Evolutionary conservation across 2,113 vertebrate species (phyloP), one percentile per base, ranked within the genome.

Genomic region (Clarias macrocephalus): DNA sequence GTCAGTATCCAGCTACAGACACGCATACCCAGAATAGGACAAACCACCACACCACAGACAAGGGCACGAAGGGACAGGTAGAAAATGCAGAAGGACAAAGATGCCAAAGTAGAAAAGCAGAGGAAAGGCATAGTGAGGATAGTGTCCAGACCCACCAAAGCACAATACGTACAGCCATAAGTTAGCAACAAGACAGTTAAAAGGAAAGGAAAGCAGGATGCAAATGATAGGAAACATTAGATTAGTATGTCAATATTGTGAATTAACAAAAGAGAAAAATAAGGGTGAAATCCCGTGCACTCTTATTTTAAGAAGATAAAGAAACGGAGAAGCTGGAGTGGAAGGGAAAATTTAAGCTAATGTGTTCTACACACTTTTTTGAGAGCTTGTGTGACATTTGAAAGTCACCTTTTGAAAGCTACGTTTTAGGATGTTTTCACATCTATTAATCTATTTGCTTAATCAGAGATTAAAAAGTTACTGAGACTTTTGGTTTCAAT

Each of bases 1-100:
- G 90, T 97, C 97, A 91, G 94, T 93, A 94, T 97, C 97, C 92
- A 97, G 95, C 97, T 98, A 96, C 84, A 95, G 90, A 93, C 92
- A 95, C 88, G 91, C 54, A 91, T 88, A 92, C 83, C 92, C 93
- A 93, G 86, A 83, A 89, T 56, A 88, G 85, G 88, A 87, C 56
- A 85, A 89, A 86, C 92, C 90, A 91, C 91, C 88, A 91, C 89
- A 93, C 91, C 91, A 95, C 89, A 94, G 93, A 94, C 90, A 93
- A 92, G 92, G 93, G 92, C 92, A 92, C 88, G 91, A 91, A 92
- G 92, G 89, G 89, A 94, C 82, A 93, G 91, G 80, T 52, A 73
- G 91, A 84, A 94, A 87, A 93, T 73, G 82, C 86, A 85, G 63
- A 86, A 87, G 88, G 66, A 90, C 90, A 79, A 80, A 92, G 85